Evolutionary conservation across 2,797 vertebrate species (phyloP).

Genomic region (Rhinella marina): DNA sequence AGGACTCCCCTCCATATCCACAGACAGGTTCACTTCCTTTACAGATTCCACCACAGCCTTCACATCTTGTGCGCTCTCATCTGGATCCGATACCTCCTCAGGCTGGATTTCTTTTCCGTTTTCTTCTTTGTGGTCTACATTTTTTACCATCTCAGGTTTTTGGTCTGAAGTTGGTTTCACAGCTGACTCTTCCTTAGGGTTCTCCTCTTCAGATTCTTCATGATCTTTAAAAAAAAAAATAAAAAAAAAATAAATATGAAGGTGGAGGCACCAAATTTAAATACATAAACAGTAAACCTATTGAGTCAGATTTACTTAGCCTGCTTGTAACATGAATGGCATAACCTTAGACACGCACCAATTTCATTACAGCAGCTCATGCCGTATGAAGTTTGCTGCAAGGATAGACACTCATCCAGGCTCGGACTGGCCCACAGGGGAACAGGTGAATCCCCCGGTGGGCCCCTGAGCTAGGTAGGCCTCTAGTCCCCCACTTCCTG

Average conservation of each 20-base stretch:
- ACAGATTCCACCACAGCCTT: background rate
- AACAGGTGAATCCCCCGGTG: no score
- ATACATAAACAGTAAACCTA: background rate
- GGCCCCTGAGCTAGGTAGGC: no score
- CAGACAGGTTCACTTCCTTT: constrained; percentile 28
- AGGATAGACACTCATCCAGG: no score
- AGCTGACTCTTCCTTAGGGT: background rate
- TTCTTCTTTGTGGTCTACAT: background rate
- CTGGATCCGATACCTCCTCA: background rate
- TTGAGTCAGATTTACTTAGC: no score
- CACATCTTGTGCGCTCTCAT: background rate
- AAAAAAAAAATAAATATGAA: no score
- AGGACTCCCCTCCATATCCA: background rate
- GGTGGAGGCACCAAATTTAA: background rate
- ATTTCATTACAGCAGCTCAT: no score
- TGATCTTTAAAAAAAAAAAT: constrained; percentile 63
- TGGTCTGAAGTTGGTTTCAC: background rate
- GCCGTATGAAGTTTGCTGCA: no score
- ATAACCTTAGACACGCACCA: no score
- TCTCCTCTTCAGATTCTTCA: constrained; percentile 58
- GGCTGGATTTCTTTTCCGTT: background rate
- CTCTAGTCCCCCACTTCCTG: no score
- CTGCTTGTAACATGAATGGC: no score
- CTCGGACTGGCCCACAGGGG: no score
- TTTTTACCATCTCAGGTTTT: background rate